Base-by-base conservation (phyloP, 2,888 invertebrate species). In the Bursaphelenchus okinawaensis region DNA sequence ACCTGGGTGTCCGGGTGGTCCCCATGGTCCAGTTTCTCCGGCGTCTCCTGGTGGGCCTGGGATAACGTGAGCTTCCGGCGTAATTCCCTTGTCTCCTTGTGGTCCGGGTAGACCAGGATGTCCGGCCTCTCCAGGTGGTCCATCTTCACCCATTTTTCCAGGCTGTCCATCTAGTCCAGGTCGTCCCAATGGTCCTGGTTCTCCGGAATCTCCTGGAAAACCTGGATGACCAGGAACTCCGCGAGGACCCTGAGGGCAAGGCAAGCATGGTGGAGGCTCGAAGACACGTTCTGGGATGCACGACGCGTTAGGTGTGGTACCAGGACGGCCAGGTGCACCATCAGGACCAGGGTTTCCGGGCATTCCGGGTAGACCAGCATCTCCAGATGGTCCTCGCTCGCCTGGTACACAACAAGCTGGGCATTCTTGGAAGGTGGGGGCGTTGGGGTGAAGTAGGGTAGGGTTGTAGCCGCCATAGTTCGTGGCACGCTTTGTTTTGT, bases 241-340 rank as follows among this genome's bases (percentile, higher is more conserved):
- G 9, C 76, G 68, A 7, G 75, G 73, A 0, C 76, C 79, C 63
- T 80, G 79, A 4, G 81, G 81, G 61, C 82, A 83, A 12, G 82
- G 82, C 12, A 83, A 72, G 62, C 82, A 82, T 55, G 82, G 82
- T 19, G 81, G 82, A 19, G 82, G 82, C 67, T 82, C 82, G 70
- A 82, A 83, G 9, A 80, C 71, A 56, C 82, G 62, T 61, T 82
- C 82, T 7, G 82, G 82, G 28, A 82, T 79, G 61, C 82, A 82
- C 0, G 80, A 76, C 1, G 82, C 81, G 63, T 83, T 83, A 16
- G 82, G 82, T 0, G 82, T 82, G 8, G 77, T 78, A 63, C 82
- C 82, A 4, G 82, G 82, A 29, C 82, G 70, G 16, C 81, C 81
- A n/a, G 78, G 79, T 8, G 71, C 40, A 16, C 40, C 82, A 59